Base-by-base conservation (phyloP, 2,888 invertebrate genomes). In the Microctonus brassicae region DNA sequence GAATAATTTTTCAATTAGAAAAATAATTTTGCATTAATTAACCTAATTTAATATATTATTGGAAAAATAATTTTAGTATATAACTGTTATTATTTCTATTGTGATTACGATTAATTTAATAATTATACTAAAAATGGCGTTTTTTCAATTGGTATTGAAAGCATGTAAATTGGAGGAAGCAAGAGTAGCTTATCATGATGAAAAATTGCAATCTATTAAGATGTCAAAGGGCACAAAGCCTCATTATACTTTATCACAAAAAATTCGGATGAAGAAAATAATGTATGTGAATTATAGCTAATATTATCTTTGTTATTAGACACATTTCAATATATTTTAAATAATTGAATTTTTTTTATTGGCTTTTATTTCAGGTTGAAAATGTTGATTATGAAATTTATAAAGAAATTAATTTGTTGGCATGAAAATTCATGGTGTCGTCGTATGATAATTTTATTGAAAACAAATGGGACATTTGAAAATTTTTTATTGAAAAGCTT, bases 401-500 rank as follows among this genome's bases (percentile, higher is more conserved):
- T 62, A n/a, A 11, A 24, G 6, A 62, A 42, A 42, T 58, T 6
- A n/a, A 64, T 17, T 52, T n/a, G 17, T 26, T 34, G 26, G 24
- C 55, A 26, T 85, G 87, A 85, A 74, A 76, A 83, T 60, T 82
- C 86, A 1, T 86, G 86, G 79, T 70, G 84, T 22, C 83, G 87
- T 60, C 83, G 82, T 73, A 86, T 86, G 55, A 82, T 81, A 11
- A 86, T 85, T 64, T 81, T 90, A 82, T 9, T 91, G 80, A 79
- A 88, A 83, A 81, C 89, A 82, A 85, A 90, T 81, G 87, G 92
- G 80, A 88, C 92, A 79, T 88, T 89, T 67, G 89, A 90, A 76
- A 92, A 93, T 84, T 92, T 90, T 75, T 84, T 92, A 2, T 68
- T 91, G 20, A 93, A 92, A 81, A 93, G 93, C 80, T 75, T 92